Evolutionary conservation across 23 tunicate species (phyloP), one percentile per base, ranked within the genome.

Genomic region (Clavelina lepadiformis): DNA sequence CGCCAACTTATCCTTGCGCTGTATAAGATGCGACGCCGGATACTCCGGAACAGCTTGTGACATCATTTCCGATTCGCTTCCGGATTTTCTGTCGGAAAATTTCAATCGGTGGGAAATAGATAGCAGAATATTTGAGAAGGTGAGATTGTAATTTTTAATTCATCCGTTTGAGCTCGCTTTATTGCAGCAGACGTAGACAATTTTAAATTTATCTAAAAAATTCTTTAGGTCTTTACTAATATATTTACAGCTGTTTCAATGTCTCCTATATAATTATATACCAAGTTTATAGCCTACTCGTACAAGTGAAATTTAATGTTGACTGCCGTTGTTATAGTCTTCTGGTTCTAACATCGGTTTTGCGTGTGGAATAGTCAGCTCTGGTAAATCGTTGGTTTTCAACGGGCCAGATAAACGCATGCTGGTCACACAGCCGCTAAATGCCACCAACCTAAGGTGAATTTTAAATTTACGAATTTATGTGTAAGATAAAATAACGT

Each of bases 381-480:
- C 72, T 20, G 96, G 82, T 33, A 88, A 80, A 54, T 56, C 96
- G 28, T 66, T 88, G 24, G 96, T 88, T 5, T 88, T 73, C 56
- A 50, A 58, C 38, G 69, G 56, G 6, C 28, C 28, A 1, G 82
- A 73, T 11, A 26, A 18, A 1, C 47, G 96, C 35, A 28, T 28
- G 31, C 36, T 88, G 38, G 45, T 70, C 50, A 88, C 96, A 52
- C 25, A 27, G 31, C 96, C 73, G 13, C 61, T 75, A 5, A 65
- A 88, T 38, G 88, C 73, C 5, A 58, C 96, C 5, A 32, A 60
- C 5, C 45, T 88, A 29, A 72, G 57, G 96, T 88, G 31, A 32
- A 76, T 28, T 1, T 0, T 22, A 8, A n/a, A n/a, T n/a, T n/a
- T n/a, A n/a, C n/a, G n/a, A n/a, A n/a, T n/a, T n/a, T n/a, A n/a